These are phyloP conservation scores for Salpingus planirostris DNA, from an alignment of 2,888 invertebrate genomes.

Conservation along the genomic window DNA sequence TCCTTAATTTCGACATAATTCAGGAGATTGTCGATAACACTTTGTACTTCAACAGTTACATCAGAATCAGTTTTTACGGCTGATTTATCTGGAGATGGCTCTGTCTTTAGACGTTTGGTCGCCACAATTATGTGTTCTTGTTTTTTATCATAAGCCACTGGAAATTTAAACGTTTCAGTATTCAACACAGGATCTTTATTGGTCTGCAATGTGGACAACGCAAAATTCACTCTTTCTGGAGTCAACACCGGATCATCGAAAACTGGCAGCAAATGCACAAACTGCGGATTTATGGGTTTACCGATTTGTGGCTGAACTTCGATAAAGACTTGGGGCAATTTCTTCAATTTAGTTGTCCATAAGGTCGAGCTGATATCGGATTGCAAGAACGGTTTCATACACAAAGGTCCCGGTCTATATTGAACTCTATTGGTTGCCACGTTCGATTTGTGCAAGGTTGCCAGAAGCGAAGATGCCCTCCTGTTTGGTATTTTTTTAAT, in stretches of 20 bases:
- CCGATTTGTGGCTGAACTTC: conserved; percentile 45
- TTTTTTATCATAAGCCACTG: conserved; percentile 47
- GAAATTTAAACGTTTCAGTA: conserved; percentile 44
- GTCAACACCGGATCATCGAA: conserved; percentile 41
- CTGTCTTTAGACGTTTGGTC: no score
- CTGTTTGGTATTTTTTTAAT: no score
- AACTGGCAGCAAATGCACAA: conserved; percentile 40
- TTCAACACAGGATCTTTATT: conserved; percentile 13
- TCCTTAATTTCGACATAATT: conserved; percentile 53
- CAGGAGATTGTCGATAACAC: conserved; percentile 47
- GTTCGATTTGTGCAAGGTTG: no score
- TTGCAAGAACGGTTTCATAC: no score
- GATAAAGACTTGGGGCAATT: conserved; percentile 46
- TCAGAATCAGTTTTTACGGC: no score
- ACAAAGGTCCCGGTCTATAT: conserved; percentile 51
- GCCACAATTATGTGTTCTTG: no score
- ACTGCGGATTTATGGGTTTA: conserved; percentile 41
- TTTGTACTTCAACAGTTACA: conserved; percentile 10
- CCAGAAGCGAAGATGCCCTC: no score
- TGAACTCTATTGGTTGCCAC: no score
- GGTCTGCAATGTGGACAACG: conserved; percentile 46
- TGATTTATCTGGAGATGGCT: no score
- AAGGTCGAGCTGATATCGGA: no score
- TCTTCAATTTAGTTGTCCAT: conserved; percentile 43
- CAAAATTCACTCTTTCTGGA: conserved; percentile 48